A percentile compares a stretch with the other conserved stretches of the same genome.
These are phyloP conservation scores for Cordilura impudica DNA, from an alignment of 2,888 invertebrate species.

Conservation along the genomic window DNA sequence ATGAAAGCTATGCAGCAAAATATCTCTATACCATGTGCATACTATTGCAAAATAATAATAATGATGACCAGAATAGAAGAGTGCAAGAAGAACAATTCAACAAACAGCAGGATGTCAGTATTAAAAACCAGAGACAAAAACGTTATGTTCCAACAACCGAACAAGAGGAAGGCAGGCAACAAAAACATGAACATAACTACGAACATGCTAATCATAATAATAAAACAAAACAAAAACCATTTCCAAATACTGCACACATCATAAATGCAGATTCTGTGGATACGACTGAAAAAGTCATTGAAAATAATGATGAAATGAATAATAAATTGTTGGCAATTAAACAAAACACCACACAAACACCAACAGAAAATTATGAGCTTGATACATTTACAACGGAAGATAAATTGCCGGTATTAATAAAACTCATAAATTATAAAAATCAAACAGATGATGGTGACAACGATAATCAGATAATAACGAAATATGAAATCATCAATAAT, in stretches of 20 bases:
- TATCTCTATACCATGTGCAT: constrained; percentile 51
- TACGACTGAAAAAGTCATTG: neutral
- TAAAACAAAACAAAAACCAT: constrained; percentile 6
- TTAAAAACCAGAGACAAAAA: constrained; percentile 7
- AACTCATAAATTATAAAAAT: constrained; percentile 20
- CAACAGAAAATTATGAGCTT: neutral
- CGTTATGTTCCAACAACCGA: constrained; percentile 10
- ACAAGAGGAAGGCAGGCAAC: constrained; percentile 14
- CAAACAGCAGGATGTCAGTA: neutral
- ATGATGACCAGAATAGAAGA: constrained; percentile 25
- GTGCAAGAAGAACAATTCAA: neutral
- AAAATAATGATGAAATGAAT: constrained; percentile 15
- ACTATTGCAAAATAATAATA: constrained; percentile 30
- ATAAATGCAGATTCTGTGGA: neutral
- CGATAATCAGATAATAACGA: neutral
- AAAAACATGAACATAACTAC: neutral
- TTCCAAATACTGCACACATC: neutral
- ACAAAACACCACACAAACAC: constrained; percentile 8
- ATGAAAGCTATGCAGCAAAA: constrained; percentile 45
- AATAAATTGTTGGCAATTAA: constrained; percentile 42
- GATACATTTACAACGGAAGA: constrained; percentile 26
- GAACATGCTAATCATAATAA: neutral
- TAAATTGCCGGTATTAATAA: constrained; percentile 34
- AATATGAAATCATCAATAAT: constrained; percentile 33
- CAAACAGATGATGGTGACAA: constrained; percentile 4